A percentile compares a stretch with the other conserved stretches of the same genome.
These are phyloP conservation scores for Antennarius striatus DNA, from an alignment of 2,113 vertebrate genomes.

Conservation along the genomic window DNA sequence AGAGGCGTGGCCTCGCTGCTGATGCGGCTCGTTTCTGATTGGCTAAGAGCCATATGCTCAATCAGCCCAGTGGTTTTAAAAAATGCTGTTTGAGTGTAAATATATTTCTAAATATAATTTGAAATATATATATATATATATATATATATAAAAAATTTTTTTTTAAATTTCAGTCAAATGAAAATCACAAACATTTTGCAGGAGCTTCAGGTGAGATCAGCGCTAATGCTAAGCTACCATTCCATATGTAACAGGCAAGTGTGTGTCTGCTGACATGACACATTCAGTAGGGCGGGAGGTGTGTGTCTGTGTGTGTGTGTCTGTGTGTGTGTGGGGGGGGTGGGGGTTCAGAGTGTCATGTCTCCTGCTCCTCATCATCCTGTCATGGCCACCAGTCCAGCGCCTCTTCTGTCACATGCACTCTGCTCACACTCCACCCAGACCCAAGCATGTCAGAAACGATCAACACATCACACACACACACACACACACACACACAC, in stretches of 20 bases:
- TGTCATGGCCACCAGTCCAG: slow-evolving; percentile 71
- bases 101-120: no score
- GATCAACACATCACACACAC: slow-evolving; percentile 83
- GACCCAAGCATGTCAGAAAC: slow-evolving; percentile 80
- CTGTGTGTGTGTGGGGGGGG: slow-evolving; percentile 12
- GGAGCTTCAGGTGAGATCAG: slow-evolving; percentile 32
- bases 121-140: no score
- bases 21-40: no score
- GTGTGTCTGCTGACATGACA: slow-evolving; percentile 58
- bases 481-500: slow-evolving; percentile 14
- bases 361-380: slow-evolving; percentile 82
- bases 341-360: slow-evolving; percentile 47
- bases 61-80: no score
- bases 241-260: slow-evolving; percentile 32
- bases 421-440: slow-evolving; percentile 72
- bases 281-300: slow-evolving; percentile 23
- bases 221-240: slow-evolving; percentile 14
- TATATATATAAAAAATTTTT: no score
- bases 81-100: no score
- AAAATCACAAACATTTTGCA: no score
- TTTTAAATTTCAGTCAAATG: no score
- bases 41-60: no score
- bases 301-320: not conserved
- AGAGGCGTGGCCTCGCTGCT: no score
- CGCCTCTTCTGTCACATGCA: slow-evolving; percentile 74